These are phyloP conservation scores for Tursiops truncatus DNA, from an alignment of 2,113 vertebrate species.

Conservation along the genomic window DNA sequence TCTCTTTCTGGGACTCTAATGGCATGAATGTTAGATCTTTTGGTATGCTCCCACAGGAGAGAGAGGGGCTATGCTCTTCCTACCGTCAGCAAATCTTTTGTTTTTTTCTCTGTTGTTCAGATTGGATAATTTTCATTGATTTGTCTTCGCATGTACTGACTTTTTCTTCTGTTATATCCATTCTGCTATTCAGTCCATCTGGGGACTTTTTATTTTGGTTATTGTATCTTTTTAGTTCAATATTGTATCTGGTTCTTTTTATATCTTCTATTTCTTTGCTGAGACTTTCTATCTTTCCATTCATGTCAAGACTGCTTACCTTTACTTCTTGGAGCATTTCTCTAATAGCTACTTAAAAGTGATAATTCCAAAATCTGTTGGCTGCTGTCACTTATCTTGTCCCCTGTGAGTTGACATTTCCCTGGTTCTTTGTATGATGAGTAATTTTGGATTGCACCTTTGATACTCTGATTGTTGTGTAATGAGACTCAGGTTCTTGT, in stretches of 20 bases:
- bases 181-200: not conserved
- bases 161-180: not conserved
- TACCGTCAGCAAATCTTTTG: not conserved
- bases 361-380: not conserved
- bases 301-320: not conserved
- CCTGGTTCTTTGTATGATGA: not conserved
- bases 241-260: not conserved
- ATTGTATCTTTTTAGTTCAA: not conserved
- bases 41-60: not conserved
- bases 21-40: not conserved
- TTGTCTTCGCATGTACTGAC: not conserved
- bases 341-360: not conserved
- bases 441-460: not conserved
- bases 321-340: not conserved
- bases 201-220: not conserved
- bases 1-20: not conserved
- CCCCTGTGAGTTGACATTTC: not conserved
- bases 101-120: not conserved
- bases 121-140: not conserved
- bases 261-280: not conserved
- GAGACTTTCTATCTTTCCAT: not conserved
- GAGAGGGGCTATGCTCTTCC: not conserved
- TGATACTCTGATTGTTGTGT: not conserved
- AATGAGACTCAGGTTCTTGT: not conserved
- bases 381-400: not conserved